These are phyloP conservation scores for Equus quagga DNA, from an alignment of 2,113 vertebrate species.

Conservation along the genomic window DNA sequence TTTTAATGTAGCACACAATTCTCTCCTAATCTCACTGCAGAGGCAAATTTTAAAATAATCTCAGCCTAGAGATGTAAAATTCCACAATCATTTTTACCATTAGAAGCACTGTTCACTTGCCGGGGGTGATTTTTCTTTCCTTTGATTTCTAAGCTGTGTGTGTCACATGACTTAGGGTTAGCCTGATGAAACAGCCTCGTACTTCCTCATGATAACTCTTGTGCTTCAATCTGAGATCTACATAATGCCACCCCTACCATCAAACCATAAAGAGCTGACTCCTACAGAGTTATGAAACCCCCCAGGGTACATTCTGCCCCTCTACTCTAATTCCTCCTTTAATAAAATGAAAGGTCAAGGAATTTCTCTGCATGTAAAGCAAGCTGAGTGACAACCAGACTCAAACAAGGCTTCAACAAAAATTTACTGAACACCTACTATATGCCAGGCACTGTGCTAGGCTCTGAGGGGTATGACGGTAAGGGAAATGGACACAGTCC, in stretches of 20 bases:
- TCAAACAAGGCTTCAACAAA: not conserved
- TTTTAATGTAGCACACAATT: not conserved
- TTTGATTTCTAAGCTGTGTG: not conserved
- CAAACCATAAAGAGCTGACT: not conserved
- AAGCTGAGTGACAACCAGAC: not conserved
- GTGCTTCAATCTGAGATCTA: not conserved
- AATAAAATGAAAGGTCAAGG: not conserved
- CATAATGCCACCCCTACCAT: not conserved
- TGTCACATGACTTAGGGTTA: not conserved
- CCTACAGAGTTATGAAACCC: not conserved
- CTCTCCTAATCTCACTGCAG: not conserved
- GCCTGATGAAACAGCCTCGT: not conserved
- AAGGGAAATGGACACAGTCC: not conserved
- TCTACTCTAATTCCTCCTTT: not conserved
- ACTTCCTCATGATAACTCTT: not conserved
- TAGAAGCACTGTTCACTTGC: not conserved
- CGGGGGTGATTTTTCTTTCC: not conserved
- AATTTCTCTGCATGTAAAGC: not conserved
- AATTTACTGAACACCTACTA: not conserved
- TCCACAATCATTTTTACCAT: not conserved
- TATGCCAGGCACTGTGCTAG: not conserved
- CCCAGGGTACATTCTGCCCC: not conserved
- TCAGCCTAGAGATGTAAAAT: not conserved
- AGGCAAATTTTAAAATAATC: conserved; percentile 6
- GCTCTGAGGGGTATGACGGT: not conserved